Evolutionary conservation across 1,140 invertebrate species (phyloP), one percentile per base, ranked within the genome.

Genomic region (Hylyphantes graminicola): DNA sequence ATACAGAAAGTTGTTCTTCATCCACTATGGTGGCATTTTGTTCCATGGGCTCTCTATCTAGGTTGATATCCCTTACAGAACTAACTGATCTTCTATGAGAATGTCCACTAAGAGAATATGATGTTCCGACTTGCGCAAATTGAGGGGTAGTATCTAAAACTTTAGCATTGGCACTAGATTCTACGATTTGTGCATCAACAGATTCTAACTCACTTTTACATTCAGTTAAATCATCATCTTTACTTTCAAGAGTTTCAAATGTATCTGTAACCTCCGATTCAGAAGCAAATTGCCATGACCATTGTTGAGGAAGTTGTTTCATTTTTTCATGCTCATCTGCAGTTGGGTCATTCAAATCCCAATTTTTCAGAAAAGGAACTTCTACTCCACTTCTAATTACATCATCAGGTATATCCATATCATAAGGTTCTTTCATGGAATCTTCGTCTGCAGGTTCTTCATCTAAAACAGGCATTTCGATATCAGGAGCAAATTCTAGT

Each of bases 381-480:
- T 87, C 86, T 10, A 85, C 53, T 17, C 86, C 86, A 50, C 89
- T 88, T 86, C 88, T 82, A 17, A 90, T 89, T 13, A 90, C 86
- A 76, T 89, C 87, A 85, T 88, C 87, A 21, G 90, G 88, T 53
- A 91, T 89, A 83, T 92, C 91, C 81, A 88, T 89, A 87, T 92
- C 92, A 90, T 92, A 92, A 10, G 91, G 91, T 87, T 92, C 92
- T 87, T 91, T 89, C 80, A 91, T 87, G 63, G 88, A 57, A 59
- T 64, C 79, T 15, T 87, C 73, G 11, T 79, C 48, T 0, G 89
- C 86, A 8, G 90, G 90, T 75, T 92, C 91, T 50, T 89, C 89
- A 6, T 89, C 88, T 53, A 86, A 65, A 53, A 87, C 86, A 19
- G 86, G 86, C 35, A 82, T 87, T 79, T 87, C 87, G 72, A 75